Conservation (phyloP, 2,113 vertebrate genomes). For the Psilopogon haemacephalus region DNA sequence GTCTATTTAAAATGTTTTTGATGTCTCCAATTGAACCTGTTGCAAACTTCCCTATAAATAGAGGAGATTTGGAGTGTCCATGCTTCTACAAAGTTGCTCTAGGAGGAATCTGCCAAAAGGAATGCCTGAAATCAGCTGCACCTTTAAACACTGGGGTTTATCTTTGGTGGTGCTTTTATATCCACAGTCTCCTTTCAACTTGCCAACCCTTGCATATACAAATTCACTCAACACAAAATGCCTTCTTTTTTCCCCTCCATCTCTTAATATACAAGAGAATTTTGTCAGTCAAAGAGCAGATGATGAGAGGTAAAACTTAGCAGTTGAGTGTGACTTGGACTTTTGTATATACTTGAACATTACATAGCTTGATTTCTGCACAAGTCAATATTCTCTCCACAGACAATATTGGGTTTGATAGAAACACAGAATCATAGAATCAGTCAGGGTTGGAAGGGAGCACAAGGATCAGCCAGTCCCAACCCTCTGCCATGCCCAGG, state of each 20-base stretch:
- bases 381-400: not conserved
- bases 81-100: conserved; percentile 65
- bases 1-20: conserved; percentile 80
- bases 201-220: not conserved
- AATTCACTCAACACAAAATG: conserved; percentile 6
- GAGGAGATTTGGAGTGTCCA: conserved; percentile 69
- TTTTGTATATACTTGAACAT: not conserved
- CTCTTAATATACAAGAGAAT: not conserved
- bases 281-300: not conserved
- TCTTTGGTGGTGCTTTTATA: conserved; percentile 61
- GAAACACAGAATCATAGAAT: too few species aligned
- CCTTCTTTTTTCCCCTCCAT: not conserved
- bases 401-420: not conserved
- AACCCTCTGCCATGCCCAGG: too few species aligned
- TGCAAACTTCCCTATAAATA: conserved; percentile 72
- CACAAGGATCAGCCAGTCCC: too few species aligned
- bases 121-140: conserved; percentile 67
- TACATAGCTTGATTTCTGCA: not conserved
- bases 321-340: not conserved
- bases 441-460: too few species aligned
- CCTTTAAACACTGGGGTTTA: conserved; percentile 51
- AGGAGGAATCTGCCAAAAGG: conserved; percentile 58
- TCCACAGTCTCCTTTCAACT: conserved; percentile 25
- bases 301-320: not conserved
- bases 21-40: conserved; percentile 74